Evolutionary conservation across 2,797 vertebrate genomes (phyloP), one percentile per base, ranked within the genome.

Genomic region (Clarias fuscus): DNA sequence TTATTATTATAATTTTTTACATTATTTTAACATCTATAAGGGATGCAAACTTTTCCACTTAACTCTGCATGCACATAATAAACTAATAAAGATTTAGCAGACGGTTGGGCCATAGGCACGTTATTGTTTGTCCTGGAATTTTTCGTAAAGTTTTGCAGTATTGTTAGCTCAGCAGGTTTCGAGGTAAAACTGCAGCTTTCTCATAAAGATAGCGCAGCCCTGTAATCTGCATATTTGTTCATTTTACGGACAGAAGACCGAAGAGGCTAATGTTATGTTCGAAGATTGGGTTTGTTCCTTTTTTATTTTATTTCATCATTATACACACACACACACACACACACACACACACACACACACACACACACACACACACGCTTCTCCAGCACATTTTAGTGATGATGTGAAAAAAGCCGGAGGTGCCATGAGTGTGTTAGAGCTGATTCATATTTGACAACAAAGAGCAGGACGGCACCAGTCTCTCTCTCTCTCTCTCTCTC

Each of bases 371-470:
- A 65, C 83, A 53, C 72, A 64, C 3, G 1, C 8, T 48, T 20
- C 13, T 30, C 20, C 53, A n/a, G 40, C 24, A 43, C 33, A 33
- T n/a, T 77, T 75, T 8, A 30, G 65, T 86, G 37, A n/a, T 64
- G 61, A 81, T 65, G 37, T 65, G 37, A 81, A 48, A 81, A 81
- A 81, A 65, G 61, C 76, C 20, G 5, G 30, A 40, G 76, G 33
- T 62, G 58, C 59, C 37, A 62, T 27, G 78, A 80, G 78, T 43
- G 67, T 33, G 86, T 89, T 88, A 91, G 87, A 87, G 91, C 93
- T 93, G 90, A 92, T 94, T 93, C 92, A 89, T 89, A 91, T 94
- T 92, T 93, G 93, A 94, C 93, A 93, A 94, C 93, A 93, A 91
- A 91, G 93, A 92, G 88, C 92, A 91, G 87, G 92, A 91, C 30